Evolutionary conservation across 2,888 invertebrate genomes (phyloP).

Genomic region (Cephus sareptanus): DNA sequence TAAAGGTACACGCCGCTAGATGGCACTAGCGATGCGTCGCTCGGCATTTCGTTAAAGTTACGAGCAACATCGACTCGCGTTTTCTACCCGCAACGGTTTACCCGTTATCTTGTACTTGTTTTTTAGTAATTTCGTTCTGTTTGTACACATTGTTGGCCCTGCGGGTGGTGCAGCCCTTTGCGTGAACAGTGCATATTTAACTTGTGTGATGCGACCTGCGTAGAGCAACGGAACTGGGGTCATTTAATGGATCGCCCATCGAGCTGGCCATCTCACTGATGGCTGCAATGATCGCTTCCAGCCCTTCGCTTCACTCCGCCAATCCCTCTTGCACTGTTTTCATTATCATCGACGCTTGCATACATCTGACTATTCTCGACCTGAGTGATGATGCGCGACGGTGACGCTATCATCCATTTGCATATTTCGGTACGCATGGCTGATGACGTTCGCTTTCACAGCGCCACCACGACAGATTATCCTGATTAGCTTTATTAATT

Average conservation of each 20-base stretch:
- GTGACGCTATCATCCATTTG: conserved; percentile 41
- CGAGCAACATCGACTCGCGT: neutral
- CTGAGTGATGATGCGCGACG: conserved; percentile 47
- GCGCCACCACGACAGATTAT: conserved; percentile 44
- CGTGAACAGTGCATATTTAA: neutral
- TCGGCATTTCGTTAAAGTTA: neutral
- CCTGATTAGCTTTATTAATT: conserved; percentile 51
- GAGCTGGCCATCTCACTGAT: conserved; percentile 46
- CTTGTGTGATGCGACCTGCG: neutral
- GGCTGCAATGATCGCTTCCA: conserved; percentile 41
- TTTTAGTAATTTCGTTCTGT: neutral
- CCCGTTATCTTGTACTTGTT: neutral
- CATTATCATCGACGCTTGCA: conserved; percentile 42
- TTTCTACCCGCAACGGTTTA: neutral
- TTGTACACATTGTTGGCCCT: neutral
- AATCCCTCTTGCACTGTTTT: conserved; percentile 35
- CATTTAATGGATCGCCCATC: conserved; percentile 51
- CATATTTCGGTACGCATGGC: conserved; percentile 48
- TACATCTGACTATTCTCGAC: conserved; percentile 10
- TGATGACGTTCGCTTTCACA: conserved; percentile 30
- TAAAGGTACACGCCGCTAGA: neutral
- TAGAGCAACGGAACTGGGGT: conserved; percentile 14
- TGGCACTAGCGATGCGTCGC: neutral
- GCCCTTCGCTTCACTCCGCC: neutral
- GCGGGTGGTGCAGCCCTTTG: neutral